Base-by-base conservation (phyloP, 2,797 vertebrate species). In the Urosaurus nigricauda region DNA sequence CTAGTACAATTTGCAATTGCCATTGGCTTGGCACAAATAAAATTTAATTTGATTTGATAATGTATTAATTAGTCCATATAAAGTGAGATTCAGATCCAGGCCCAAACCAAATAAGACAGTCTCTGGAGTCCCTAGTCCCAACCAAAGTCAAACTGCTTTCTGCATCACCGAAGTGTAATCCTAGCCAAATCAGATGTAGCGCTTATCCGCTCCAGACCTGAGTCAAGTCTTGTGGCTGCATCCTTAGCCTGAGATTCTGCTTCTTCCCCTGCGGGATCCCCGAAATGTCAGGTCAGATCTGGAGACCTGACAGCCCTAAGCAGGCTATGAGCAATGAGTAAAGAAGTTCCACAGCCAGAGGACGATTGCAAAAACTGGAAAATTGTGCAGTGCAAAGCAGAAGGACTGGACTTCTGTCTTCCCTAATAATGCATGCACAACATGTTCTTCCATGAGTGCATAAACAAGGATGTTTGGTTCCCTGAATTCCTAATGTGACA, bases 401-500 rank as follows among this genome's bases (percentile, higher is more conserved):
- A 14, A 26, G 19, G 29, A 47, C 6, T 17, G 63, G 82, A 79
- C 87, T 70, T 79, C 0, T 73, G n/a, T 37, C 47, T 80, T 74
- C 26, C 43, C 60, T 29, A 43, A 74, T 17, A 84, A 51, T 80
- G 82, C 56, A 92, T 0, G 0, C 90, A 73, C 68, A 85, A 9
- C 63, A 8, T 1, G 86, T 71, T 83, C 74, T 90, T 88, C 83
- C 68, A 75, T 51, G 70, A 68, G 68, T 56, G 40, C 0, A 14
- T 40, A 56, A 88, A 86, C 85, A 91, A 75, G 56, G 71, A 82
- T 78, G 89, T 87, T 5, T 74, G 83, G 70, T 94, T 93, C 82
- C 92, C 78, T n/a, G 35, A 84, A 86, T 92, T 87, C 74, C 88
- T 80, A 91, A 88, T 26, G 85, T 2, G 1, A 85, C 89, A 86